Conservation (phyloP, 1,140 invertebrate species). For the Limonius californicus region DNA sequence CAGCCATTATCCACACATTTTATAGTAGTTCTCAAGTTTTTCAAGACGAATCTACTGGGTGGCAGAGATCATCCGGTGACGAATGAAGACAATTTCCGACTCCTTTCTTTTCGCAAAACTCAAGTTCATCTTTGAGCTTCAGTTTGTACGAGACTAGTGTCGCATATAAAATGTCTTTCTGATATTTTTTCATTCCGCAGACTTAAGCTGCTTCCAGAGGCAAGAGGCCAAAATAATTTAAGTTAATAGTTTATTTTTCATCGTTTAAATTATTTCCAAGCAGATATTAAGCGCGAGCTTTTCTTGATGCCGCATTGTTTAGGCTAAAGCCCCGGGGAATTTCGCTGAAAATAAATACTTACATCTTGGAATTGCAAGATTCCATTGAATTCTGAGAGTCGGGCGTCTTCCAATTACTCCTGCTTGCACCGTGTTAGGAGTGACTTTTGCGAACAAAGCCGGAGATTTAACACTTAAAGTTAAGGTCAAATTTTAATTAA, state of each 20-base stretch:
- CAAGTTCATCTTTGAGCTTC: constrained; percentile 13
- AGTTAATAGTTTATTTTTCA: constrained; percentile 17
- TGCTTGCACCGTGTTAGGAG: constrained; percentile 13
- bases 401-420: constrained; percentile 11
- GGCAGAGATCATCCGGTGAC: constrained; percentile 20
- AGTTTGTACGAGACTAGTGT: constrained; percentile 2
- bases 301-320: constrained; percentile 17
- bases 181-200: too few relatives aligned
- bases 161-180: neutral
- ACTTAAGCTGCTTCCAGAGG: neutral
- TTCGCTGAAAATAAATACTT: constrained; percentile 17
- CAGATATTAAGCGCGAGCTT: constrained; percentile 2
- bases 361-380: constrained; percentile 17
- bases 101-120: neutral
- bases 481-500: constrained; percentile 13
- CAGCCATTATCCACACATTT: neutral
- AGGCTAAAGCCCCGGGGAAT: constrained; percentile 11
- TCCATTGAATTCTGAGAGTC: constrained; percentile 12
- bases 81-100: constrained; percentile 25
- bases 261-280: constrained; percentile 14
- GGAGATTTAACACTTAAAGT: constrained; percentile 16
- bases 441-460: constrained; percentile 8
- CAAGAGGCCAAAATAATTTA: constrained; percentile 9
- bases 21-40: neutral
- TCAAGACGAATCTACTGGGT: constrained; percentile 16